Conservation (phyloP, 2,113 vertebrate genomes). For the Alethe castanea region DNA sequence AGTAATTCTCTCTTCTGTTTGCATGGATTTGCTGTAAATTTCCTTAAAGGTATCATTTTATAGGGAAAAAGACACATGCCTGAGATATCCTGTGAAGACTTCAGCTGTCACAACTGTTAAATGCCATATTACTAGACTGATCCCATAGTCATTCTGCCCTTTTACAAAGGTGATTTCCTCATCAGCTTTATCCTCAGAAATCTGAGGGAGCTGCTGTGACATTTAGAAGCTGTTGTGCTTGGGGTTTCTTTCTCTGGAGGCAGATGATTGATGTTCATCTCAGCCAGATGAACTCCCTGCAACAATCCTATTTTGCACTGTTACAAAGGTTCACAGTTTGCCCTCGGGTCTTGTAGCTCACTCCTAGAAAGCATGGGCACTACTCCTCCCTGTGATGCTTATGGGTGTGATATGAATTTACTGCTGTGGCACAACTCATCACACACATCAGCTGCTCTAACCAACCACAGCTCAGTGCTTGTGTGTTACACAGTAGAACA, state of each 20-base stretch:
- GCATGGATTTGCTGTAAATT: neutral
- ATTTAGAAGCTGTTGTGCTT: neutral
- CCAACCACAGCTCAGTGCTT: neutral
- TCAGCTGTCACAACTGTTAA: neutral
- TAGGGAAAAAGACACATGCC: neutral
- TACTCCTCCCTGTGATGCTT: neutral
- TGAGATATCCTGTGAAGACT: neutral
- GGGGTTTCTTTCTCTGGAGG: neutral
- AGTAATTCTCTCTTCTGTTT: neutral
- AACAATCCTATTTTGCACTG: neutral
- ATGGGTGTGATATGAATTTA: neutral
- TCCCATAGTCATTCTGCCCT: neutral
- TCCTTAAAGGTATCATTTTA: neutral
- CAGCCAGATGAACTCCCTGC: neutral
- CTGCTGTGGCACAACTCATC: neutral
- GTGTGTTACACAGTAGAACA: neutral
- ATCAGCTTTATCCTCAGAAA: neutral
- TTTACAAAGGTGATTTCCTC: neutral
- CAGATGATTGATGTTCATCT: neutral
- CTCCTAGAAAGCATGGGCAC: neutral
- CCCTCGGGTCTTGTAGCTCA: rapidly evolving
- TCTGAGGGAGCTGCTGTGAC: neutral
- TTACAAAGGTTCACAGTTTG: neutral
- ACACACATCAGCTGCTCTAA: rapidly evolving
- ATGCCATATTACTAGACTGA: neutral